A percentile compares a stretch with the other conserved stretches of the same genome.
These are phyloP conservation scores for Formica aserva DNA, from an alignment of 2,888 invertebrate species.

Conservation along the genomic window DNA sequence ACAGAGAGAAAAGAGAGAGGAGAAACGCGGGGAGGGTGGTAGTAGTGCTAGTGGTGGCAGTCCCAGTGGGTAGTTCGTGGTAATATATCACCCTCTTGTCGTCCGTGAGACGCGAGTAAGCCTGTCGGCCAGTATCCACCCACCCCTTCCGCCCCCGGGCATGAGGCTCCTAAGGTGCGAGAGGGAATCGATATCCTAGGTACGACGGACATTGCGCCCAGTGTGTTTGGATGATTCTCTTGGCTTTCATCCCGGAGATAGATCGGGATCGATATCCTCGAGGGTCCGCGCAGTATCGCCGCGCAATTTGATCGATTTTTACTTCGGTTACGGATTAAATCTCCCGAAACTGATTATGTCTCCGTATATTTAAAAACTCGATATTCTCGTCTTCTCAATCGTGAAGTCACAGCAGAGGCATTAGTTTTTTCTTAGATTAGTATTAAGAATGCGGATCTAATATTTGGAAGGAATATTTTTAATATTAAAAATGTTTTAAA, in stretches of 20 bases:
- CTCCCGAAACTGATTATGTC: not conserved
- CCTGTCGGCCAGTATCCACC: slow-evolving; percentile 82
- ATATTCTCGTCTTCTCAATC: not conserved
- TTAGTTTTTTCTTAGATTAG: not conserved
- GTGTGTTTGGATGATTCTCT: slow-evolving; percentile 13
- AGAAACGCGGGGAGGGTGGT: slow-evolving; percentile 56
- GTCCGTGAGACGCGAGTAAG: slow-evolving; percentile 83
- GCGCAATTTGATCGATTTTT: slow-evolving; percentile 19
- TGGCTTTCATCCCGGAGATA: not conserved
- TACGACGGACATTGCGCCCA: slow-evolving; percentile 55
- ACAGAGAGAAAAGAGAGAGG: slow-evolving; percentile 35
- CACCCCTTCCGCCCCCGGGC: slow-evolving; percentile 71
- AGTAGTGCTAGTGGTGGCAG: slow-evolving; percentile 62
- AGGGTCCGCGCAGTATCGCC: not conserved
- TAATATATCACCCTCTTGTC: slow-evolving; percentile 85
- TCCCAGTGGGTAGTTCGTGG: slow-evolving; percentile 79
- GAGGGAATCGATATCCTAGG: slow-evolving; percentile 77
- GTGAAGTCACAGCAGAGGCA: not conserved
- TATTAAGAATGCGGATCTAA: not conserved
- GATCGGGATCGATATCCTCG: slow-evolving; percentile 42
- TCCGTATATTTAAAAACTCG: not conserved
- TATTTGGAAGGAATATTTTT: not conserved
- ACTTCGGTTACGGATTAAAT: not conserved
- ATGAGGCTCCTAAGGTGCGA: slow-evolving; percentile 71
- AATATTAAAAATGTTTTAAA: not conserved